Evolutionary conservation across 2,113 vertebrate genomes (phyloP).

Genomic region (Labrus mixtus): DNA sequence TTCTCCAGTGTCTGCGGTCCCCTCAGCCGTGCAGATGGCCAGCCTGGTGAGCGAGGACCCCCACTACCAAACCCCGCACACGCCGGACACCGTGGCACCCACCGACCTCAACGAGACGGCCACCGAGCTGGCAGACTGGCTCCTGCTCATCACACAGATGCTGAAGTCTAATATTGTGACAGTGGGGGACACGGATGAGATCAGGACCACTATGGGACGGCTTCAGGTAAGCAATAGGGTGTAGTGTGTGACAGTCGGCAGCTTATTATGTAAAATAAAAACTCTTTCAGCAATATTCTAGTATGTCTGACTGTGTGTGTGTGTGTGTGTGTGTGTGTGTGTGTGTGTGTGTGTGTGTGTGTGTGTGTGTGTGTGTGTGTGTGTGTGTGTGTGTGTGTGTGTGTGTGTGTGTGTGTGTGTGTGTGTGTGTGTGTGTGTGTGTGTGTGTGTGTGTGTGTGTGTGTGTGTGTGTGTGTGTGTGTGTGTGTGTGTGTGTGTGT

Average conservation of each 20-base stretch:
- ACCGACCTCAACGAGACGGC: conserved; percentile 93
- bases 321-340: conserved; percentile 7
- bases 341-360: conserved; percentile 10
- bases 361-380: conserved; percentile 10
- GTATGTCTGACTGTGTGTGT: background rate
- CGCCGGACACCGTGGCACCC: conserved; percentile 85
- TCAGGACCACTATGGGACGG: conserved; percentile 90
- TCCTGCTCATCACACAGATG: conserved; percentile 95
- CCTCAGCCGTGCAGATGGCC: conserved; percentile 79
- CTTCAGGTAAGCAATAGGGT: conserved; percentile 87
- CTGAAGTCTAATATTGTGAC: conserved; percentile 97
- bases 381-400: conserved; percentile 9
- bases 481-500: conserved; percentile 7
- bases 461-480: conserved; percentile 9
- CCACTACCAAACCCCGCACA: conserved; percentile 75
- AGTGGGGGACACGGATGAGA: conserved; percentile 93
- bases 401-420: conserved; percentile 8
- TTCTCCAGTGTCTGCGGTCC: conserved; percentile 67
- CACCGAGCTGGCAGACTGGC: conserved; percentile 94
- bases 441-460: conserved; percentile 11
- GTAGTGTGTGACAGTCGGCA: too few species aligned
- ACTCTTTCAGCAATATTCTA: background rate
- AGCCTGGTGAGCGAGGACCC: conserved; percentile 81
- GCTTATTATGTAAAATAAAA: too few species aligned
- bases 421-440: conserved; percentile 10